Percentiles rank a stretch among this genome's conserved stretches.
Conservation (phyloP, 1,140 invertebrate genomes). For the Leucophenga varia region DNA sequence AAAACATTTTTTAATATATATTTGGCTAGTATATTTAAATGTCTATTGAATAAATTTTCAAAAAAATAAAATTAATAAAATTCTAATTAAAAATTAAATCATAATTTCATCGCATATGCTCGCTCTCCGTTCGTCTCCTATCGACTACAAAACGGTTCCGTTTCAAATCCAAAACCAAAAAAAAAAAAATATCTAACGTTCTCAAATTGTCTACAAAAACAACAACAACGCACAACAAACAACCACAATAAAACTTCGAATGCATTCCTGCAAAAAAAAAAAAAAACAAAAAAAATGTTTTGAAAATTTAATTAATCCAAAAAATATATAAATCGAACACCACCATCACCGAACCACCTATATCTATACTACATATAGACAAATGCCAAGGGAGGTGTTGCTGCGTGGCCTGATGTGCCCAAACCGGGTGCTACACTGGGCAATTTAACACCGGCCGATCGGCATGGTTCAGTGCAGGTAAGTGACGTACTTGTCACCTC, state of each 20-base stretch:
- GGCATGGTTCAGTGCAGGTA: conserved; percentile 93
- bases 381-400: conserved; percentile 57
- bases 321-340: conserved; percentile 1
- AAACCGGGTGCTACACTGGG: conserved; percentile 61
- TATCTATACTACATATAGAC: conserved; percentile 43
- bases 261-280: conserved; percentile 1
- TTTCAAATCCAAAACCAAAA: no score
- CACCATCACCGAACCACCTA: neutral
- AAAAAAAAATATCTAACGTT: no score
- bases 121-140: conserved; percentile 13
- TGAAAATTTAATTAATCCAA: neutral
- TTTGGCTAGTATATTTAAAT: no score
- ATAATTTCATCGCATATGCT: neutral
- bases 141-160: no score
- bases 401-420: conserved; percentile 61
- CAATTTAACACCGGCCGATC: conserved; percentile 86
- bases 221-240: neutral
- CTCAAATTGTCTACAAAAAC: no score
- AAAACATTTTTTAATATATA: no score
- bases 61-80: no score
- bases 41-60: no score
- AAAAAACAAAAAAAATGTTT: neutral
- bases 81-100: no score
- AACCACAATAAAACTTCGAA: neutral
- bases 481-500: conserved; percentile 47